Evolutionary conservation across 1,140 invertebrate genomes (phyloP).

Genomic region (Drosophila parvula): DNA sequence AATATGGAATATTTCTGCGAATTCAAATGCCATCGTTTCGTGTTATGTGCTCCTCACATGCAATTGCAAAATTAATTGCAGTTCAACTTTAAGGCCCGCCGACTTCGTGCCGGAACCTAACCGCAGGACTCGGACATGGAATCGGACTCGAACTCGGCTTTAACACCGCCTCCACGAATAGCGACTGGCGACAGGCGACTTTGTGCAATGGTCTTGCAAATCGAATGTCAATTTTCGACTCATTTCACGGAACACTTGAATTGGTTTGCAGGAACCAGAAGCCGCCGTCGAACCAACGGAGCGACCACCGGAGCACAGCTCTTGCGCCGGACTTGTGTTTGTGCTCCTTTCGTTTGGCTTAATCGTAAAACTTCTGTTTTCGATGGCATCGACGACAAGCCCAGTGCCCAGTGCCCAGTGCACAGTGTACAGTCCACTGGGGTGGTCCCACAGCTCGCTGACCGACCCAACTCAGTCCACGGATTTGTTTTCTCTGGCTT

Average conservation of each 20-base stretch:
- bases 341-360: slow-evolving; percentile 51
- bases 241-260: slow-evolving; percentile 84
- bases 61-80: slow-evolving; percentile 61
- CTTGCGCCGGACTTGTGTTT: slow-evolving; percentile 30
- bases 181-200: slow-evolving; percentile 24
- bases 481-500: slow-evolving; percentile 27
- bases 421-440: neutral
- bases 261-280: slow-evolving; percentile 57
- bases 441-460: neutral
- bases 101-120: slow-evolving; percentile 20
- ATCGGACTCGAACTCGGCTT: slow-evolving; percentile 2
- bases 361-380: slow-evolving; percentile 64
- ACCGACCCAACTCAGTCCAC: neutral
- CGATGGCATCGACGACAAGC: slow-evolving; percentile 56
- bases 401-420: slow-evolving; percentile 3
- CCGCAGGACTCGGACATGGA: neutral
- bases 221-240: slow-evolving; percentile 83
- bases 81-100: slow-evolving; percentile 29
- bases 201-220: slow-evolving; percentile 82
- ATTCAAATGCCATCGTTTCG: slow-evolving; percentile 32
- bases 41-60: slow-evolving; percentile 61
- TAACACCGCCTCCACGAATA: slow-evolving; percentile 20
- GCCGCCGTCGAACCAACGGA: slow-evolving; percentile 5
- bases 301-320: slow-evolving; percentile 1
- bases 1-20: slow-evolving; percentile 39